phyloP scores from a whole-genome alignment of 2,888 invertebrate genomes.

The Creontiades dilutus region DNA sequence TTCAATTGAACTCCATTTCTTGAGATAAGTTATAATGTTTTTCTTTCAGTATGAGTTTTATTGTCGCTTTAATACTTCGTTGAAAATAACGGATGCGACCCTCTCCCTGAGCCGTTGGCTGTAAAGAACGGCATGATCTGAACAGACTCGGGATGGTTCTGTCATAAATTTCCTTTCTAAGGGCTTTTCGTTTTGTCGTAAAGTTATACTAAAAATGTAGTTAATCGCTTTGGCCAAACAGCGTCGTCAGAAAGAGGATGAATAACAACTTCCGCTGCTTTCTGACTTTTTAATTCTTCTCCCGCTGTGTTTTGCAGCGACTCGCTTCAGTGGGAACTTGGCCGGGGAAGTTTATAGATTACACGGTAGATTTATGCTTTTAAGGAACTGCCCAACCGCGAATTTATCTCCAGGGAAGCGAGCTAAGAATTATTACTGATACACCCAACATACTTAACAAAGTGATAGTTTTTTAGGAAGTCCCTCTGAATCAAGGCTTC shows the following conservation, averaged over 20 bases:
- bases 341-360: neutral
- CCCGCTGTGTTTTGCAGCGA: neutral
- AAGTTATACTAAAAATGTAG: neutral
- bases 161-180: neutral
- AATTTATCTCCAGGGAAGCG: too few relatives aligned
- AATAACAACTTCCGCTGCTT: conserved; percentile 58
- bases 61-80: neutral
- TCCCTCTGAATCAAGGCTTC: too few relatives aligned
- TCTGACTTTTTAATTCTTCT: neutral
- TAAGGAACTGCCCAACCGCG: too few relatives aligned
- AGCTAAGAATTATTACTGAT: too few relatives aligned
- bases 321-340: neutral
- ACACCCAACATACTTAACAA: too few relatives aligned
- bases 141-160: neutral
- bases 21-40: neutral
- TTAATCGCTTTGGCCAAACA: conserved; percentile 42
- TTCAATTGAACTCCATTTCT: neutral
- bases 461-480: too few relatives aligned
- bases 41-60: neutral
- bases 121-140: neutral
- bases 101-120: neutral
- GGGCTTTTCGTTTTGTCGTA: neutral
- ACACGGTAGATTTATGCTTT: neutral
- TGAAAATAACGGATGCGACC: neutral
- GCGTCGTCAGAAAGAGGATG: conserved; percentile 14